These are phyloP conservation scores for Gnathonemus echidnorhynchus DNA, from an alignment of 2,113 vertebrate genomes.

Conservation along the genomic window DNA sequence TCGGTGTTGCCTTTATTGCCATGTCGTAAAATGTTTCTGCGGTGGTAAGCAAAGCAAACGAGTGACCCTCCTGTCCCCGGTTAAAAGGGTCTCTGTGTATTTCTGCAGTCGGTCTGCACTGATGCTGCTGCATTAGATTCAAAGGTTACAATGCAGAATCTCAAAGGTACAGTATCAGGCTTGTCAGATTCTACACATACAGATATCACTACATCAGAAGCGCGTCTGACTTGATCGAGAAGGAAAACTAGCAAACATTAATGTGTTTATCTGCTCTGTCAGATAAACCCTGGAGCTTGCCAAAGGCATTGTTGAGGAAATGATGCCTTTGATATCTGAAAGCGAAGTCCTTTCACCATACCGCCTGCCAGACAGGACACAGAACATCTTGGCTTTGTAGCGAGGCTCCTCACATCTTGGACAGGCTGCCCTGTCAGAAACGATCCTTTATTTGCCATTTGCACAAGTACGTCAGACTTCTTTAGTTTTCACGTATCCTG, in stretches of 20 bases:
- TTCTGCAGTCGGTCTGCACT: neutral
- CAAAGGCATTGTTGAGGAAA: neutral
- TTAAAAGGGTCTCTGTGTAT: neutral
- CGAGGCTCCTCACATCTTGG: neutral
- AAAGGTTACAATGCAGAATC: neutral
- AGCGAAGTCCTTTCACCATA: neutral
- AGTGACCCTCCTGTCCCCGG: neutral
- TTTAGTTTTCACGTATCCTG: neutral
- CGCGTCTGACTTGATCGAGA: neutral
- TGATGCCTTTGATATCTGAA: neutral
- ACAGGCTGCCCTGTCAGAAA: neutral
- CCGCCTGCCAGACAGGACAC: neutral
- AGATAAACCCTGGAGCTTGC: neutral
- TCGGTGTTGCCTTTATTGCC: neutral
- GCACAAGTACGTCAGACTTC: neutral
- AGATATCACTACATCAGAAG: neutral
- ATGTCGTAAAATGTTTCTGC: neutral
- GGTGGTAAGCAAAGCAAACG: neutral
- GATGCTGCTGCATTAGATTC: neutral
- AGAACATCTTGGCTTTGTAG: neutral
- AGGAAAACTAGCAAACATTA: neutral
- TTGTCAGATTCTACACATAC: neutral
- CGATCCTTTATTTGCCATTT: neutral
- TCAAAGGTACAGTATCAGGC: neutral
- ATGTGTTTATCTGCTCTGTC: neutral